Evolutionary conservation across 1,140 invertebrate species (phyloP).

Genomic region (Panonychus citri): DNA sequence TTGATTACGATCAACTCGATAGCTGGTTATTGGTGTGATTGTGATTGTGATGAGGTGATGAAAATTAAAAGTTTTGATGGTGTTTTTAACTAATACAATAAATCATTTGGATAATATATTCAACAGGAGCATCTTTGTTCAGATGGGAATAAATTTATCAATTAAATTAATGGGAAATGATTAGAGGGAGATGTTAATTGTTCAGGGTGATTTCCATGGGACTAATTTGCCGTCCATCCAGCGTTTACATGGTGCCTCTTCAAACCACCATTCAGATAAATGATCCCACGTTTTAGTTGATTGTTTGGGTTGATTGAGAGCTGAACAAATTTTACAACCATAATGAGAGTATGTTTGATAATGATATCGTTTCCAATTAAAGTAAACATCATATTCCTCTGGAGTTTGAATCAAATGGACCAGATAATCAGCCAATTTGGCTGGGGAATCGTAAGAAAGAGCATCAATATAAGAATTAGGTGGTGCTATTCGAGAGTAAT

Average conservation of each 20-base stretch:
- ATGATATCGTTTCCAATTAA: constrained; percentile 18
- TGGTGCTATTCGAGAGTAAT: constrained; percentile 21
- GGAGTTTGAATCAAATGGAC: constrained; percentile 15
- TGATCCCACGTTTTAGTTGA: not conserved
- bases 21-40: no score
- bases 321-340: not conserved
- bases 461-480: constrained; percentile 24
- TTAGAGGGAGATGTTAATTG: no score
- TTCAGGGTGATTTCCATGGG: no score
- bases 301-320: not conserved
- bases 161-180: no score
- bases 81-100: no score
- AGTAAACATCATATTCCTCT: constrained; percentile 19
- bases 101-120: no score
- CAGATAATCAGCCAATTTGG: constrained; percentile 16
- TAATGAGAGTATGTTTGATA: not conserved
- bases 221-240: not conserved
- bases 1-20: no score
- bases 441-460: constrained; percentile 15
- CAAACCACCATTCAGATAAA: not conserved
- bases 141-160: no score
- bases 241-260: not conserved
- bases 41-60: no score
- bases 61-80: no score
- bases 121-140: no score